phyloP scores from a whole-genome alignment of 2,113 vertebrate genomes.

The Lophochroa leadbeateri region DNA sequence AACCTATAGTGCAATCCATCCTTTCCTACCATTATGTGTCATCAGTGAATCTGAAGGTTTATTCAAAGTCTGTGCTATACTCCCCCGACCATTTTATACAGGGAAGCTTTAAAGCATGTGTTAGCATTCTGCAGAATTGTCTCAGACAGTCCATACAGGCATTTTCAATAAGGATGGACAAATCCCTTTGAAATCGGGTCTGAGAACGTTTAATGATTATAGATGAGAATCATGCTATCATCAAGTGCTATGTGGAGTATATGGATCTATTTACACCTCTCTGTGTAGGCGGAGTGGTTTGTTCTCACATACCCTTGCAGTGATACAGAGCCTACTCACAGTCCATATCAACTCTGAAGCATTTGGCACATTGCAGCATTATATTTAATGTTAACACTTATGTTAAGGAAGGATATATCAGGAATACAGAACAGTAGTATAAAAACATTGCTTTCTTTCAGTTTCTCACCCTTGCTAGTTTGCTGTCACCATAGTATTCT shows the following conservation, averaged over 20 bases:
- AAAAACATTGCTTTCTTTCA: conserved; percentile 8
- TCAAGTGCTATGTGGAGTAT: background rate
- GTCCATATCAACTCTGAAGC: conserved; percentile 32
- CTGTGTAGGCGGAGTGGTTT: conserved; percentile 31
- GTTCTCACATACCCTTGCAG: conserved; percentile 56
- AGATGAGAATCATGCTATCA: background rate
- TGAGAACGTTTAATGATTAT: background rate
- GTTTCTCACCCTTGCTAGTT: background rate
- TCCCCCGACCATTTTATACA: background rate
- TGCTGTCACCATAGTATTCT: background rate
- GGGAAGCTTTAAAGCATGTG: background rate
- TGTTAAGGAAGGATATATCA: conserved; percentile 24
- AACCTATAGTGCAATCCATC: conserved; percentile 45
- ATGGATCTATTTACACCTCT: conserved; percentile 45
- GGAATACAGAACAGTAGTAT: conserved; percentile 11
- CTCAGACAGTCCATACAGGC: background rate
- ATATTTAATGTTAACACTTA: conserved; percentile 52
- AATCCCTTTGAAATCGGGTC: background rate
- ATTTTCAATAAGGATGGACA: background rate
- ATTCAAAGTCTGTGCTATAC: background rate
- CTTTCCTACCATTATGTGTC: conserved; percentile 44
- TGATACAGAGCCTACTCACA: conserved; percentile 56
- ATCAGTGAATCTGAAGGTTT: conserved; percentile 36
- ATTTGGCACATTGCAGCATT: conserved; percentile 32
- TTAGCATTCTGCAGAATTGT: background rate